Conservation (phyloP, 2,113 vertebrate genomes). For the Pionites leucogaster region DNA sequence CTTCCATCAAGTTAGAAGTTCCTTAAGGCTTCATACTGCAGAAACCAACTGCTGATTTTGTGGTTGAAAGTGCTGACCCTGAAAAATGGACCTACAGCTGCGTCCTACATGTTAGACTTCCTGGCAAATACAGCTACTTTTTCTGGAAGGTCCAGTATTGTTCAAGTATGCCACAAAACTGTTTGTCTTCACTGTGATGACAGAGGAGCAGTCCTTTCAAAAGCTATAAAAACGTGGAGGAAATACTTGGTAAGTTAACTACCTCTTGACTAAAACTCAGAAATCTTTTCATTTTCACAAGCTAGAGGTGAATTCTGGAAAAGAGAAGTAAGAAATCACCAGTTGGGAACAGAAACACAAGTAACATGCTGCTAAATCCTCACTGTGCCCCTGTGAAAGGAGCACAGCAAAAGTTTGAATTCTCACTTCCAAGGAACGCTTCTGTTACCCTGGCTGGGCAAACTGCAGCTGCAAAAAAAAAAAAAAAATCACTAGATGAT, state of each 20-base stretch:
- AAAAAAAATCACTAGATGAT: neutral
- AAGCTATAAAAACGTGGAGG: neutral
- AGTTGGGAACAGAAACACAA: neutral
- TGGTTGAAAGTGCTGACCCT: conserved; percentile 2
- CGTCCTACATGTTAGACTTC: neutral
- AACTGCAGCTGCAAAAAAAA: neutral
- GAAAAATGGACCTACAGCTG: neutral
- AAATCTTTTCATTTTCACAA: neutral
- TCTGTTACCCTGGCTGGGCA: neutral
- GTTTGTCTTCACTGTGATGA: neutral
- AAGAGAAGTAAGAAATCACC: neutral
- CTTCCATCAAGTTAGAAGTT: neutral
- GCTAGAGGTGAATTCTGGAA: neutral
- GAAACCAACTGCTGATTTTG: neutral
- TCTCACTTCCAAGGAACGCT: neutral
- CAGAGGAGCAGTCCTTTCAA: neutral
- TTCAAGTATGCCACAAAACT: neutral
- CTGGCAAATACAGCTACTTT: neutral
- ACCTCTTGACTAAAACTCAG: neutral
- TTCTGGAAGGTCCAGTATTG: neutral
- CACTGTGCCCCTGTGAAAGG: neutral
- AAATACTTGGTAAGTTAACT: conserved; percentile 17
- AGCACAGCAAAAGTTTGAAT: neutral
- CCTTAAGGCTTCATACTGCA: neutral
- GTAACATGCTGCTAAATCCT: accelerated